Percentiles rank a stretch among this genome's conserved stretches.
Evolutionary conservation across 1,140 invertebrate species (phyloP).

Genomic region (Gryllus bimaculatus): DNA sequence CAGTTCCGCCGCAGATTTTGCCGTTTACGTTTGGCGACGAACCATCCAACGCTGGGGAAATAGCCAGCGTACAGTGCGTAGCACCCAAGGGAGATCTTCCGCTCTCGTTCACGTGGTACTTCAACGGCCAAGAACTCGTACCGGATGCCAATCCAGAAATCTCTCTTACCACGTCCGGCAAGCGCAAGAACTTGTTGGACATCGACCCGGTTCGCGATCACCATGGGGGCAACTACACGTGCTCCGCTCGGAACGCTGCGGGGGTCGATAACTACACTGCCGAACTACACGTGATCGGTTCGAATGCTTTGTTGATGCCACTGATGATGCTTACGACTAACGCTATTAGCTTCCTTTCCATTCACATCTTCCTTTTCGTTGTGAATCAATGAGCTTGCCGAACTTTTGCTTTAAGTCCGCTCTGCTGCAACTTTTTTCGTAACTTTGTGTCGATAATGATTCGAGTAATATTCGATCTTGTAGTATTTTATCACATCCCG

Average conservation of each 20-base stretch:
- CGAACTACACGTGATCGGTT: slow-evolving; percentile 60
- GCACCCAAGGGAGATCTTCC: slow-evolving; percentile 34
- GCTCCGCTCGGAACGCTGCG: slow-evolving; percentile 49
- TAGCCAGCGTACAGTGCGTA: slow-evolving; percentile 32
- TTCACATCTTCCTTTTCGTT: no score
- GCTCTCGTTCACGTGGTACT: slow-evolving; percentile 30
- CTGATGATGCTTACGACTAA: no score
- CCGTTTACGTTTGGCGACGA: slow-evolving; percentile 23
- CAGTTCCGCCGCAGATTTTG: slow-evolving; percentile 21
- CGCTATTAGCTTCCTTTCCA: no score
- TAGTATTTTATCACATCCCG: no score
- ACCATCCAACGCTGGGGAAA: slow-evolving; percentile 33
- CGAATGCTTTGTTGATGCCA: slow-evolving; percentile 32
- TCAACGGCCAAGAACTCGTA: slow-evolving; percentile 28
- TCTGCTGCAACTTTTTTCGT: no score
- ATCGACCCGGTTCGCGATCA: slow-evolving; percentile 31
- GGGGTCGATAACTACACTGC: slow-evolving; percentile 56
- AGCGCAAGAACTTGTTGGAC: slow-evolving; percentile 36
- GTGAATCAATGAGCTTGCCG: no score
- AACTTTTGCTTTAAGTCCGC: no score
- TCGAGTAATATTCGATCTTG: no score
- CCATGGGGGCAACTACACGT: slow-evolving; percentile 27
- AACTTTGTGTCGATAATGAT: no score
- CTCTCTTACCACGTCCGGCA: slow-evolving; percentile 29
- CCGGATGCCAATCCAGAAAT: slow-evolving; percentile 24